Conservation (phyloP, 1,140 invertebrate species). For the Drosophila repletoides region DNA sequence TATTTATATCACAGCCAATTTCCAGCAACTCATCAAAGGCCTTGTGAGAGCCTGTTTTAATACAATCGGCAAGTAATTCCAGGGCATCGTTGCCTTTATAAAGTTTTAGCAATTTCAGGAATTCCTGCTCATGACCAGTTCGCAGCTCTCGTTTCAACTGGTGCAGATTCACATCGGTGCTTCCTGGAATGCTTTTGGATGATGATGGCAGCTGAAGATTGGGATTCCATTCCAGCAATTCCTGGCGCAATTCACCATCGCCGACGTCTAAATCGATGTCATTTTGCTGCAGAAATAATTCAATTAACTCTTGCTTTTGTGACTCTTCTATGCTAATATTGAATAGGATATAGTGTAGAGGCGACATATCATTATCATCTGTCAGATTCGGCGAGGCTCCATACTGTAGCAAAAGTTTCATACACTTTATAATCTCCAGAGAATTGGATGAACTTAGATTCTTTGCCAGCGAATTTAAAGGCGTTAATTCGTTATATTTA, state of each 20-base stretch:
- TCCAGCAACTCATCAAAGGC: slow-evolving; percentile 84
- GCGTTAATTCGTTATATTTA: slow-evolving; percentile 84
- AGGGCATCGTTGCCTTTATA: slow-evolving; percentile 51
- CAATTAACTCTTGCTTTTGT: slow-evolving; percentile 82
- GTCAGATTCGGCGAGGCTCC: slow-evolving; percentile 86
- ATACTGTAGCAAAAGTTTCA: slow-evolving; percentile 83
- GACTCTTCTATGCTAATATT: slow-evolving; percentile 81
- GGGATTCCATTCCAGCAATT: slow-evolving; percentile 85
- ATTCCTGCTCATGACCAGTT: slow-evolving; percentile 84
- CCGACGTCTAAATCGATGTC: slow-evolving; percentile 84
- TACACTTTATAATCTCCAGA: slow-evolving; percentile 79
- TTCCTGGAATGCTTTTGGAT: slow-evolving; percentile 44
- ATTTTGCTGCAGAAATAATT: slow-evolving; percentile 82
- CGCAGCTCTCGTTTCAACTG: slow-evolving; percentile 84
- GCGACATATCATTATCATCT: slow-evolving; percentile 84
- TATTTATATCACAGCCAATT: slow-evolving; percentile 82
- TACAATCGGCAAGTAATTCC: slow-evolving; percentile 84
- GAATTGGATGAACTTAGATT: slow-evolving; percentile 83
- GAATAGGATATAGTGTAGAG: slow-evolving; percentile 85
- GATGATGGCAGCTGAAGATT: slow-evolving; percentile 84
- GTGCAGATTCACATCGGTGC: slow-evolving; percentile 82
- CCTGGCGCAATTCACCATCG: slow-evolving; percentile 83
- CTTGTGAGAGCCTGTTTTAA: slow-evolving; percentile 84
- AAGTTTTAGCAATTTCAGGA: slow-evolving; percentile 83
- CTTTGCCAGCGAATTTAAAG: slow-evolving; percentile 85